Base-by-base conservation (phyloP, 2,888 invertebrate species). In the Penaeus monodon region DNA sequence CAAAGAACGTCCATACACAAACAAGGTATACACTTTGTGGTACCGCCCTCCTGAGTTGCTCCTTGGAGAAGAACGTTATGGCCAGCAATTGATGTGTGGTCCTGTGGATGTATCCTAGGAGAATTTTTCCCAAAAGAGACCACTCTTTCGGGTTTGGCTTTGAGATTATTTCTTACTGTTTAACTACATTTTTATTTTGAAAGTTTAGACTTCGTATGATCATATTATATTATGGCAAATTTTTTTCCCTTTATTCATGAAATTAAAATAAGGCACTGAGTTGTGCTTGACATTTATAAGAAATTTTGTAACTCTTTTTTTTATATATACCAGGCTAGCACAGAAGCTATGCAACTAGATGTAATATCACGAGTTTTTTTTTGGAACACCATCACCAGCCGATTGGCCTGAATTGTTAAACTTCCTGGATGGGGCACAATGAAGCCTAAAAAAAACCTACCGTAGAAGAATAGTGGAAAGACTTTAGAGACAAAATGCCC, bases 41-140 rank as follows among this genome's bases (percentile, higher is more conserved):
- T 99, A 99, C 93, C 95, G 99, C 20, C 99, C 99, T 64, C 99
- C 99, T 0, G 99, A 99, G 92, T 94, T 99, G 89, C 93, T 99
- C 90, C 94, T 99, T 64, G 99, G 99, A 7, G 99, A 99, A 93
- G 99, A 99, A 93, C 94, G 96, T 89, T 99, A 99, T 92, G 99
- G 99, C 0, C 99, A 0, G 96, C 98, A 0, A 98, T 99, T 89
- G 99, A 99, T 93, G 97, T 99, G 14, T 99, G 99, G 99, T 99
- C 98, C 92, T 98, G 98, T 93, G 99, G 99, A 91, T 99, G 99
- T 92, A 99, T 99, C 91, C 94, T 99, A 80, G 99, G 99, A 20
- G 99, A 99, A 93, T 94, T 99, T 88, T 99, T 99, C 93, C n/a
- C 94, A 96, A 78, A 98, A 98, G 92, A 97, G 97, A 91, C 99